Evolutionary conservation across 1,140 invertebrate genomes (phyloP).

Genomic region (Drosophila tropicalis): DNA sequence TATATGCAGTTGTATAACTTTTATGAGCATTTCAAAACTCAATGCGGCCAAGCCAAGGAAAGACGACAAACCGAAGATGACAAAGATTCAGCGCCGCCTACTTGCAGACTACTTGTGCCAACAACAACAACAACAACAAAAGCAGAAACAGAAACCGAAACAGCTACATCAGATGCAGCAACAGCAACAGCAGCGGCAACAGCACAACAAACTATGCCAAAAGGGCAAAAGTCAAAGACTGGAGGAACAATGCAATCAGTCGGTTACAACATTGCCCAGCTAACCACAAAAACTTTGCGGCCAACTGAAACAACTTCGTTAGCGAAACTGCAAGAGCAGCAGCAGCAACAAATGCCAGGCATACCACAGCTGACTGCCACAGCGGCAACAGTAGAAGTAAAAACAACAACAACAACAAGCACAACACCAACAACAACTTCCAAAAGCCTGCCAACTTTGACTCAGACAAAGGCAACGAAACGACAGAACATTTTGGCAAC

Average conservation of each 20-base stretch:
- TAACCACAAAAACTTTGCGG: constrained; percentile 78
- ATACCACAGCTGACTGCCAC: constrained; percentile 51
- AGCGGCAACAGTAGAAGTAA: constrained; percentile 26
- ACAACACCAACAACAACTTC: constrained; percentile 34
- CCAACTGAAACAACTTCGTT: constrained; percentile 76
- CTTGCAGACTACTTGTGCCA: constrained; percentile 35
- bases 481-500: constrained; percentile 57
- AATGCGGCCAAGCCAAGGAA: constrained; percentile 29
- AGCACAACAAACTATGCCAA: constrained; percentile 48
- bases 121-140: constrained; percentile 4
- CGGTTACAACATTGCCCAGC: constrained; percentile 59
- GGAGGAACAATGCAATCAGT: constrained; percentile 62
- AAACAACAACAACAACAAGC: constrained; percentile 22
- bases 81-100: constrained; percentile 38
- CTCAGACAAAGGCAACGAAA: constrained; percentile 53
- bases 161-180: constrained; percentile 22
- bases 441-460: constrained; percentile 57
- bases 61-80: constrained; percentile 20
- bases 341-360: constrained; percentile 59
- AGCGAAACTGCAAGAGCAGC: constrained; percentile 52
- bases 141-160: constrained; percentile 5
- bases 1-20: constrained; percentile 67
- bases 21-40: constrained; percentile 58
- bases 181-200: constrained; percentile 28
- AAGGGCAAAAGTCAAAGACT: constrained; percentile 65